Evolutionary conservation across 2,888 invertebrate genomes (phyloP), one percentile per base, ranked within the genome.

Genomic region (Eucriotettix oculatus): DNA sequence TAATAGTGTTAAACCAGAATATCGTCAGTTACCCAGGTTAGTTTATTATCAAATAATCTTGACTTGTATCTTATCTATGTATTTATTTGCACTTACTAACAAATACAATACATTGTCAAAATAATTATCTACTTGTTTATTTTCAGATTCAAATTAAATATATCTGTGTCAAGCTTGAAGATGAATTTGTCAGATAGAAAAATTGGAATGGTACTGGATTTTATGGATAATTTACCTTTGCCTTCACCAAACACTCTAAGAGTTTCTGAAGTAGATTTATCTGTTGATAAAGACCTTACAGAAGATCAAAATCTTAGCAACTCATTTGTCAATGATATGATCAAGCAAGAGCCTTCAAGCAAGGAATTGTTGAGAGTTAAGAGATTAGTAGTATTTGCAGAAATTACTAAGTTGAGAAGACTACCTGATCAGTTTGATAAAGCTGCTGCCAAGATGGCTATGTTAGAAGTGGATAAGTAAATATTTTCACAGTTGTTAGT

Each of bases 141-240:
- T 29, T 29, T 29, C 29, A 88, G 87, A 71, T 84, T 86, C 68
- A 90, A 90, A 74, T 76, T 89, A 57, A 88, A 86, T 69, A 78
- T 87, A 52, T 82, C 83, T 0, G 74, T 89, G 40, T 83, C 85
- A 29, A 83, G 82, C 63, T 68, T 90, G 53, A 88, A 87, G 67
- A 71, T 90, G 44, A 87, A 87, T 72, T 73, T 89, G 44, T 88
- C 88, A 0, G 88, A 90, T 69, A 79, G 83, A 57, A 82, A 84
- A 69, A 77, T 88, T 42, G 77, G 79, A 40, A 72, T 80, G 42
- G 73, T 89, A 5, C 74, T 85, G 62, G 83, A 85, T 66, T 89
- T 87, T 70, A 64, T 77, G 57, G 74, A 76, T 61, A 74, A 76
- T 65, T 69, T 79, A 58, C 76, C 78, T 10, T 66, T 76, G 58